Evolutionary conservation across 2,888 invertebrate species (phyloP), one percentile per base, ranked within the genome.

Genomic region (Stenurella melanura): DNA sequence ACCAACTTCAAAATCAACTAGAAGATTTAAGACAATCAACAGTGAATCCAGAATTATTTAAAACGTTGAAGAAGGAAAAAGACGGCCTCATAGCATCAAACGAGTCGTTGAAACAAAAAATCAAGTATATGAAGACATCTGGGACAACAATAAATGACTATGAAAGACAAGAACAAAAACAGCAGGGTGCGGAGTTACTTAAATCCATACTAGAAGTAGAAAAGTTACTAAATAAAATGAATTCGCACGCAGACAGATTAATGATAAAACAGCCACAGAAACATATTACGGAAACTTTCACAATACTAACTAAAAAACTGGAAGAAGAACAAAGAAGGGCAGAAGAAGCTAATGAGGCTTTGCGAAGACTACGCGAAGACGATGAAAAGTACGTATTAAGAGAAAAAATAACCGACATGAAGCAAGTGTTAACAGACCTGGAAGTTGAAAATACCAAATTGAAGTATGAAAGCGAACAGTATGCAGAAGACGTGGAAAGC

Each of bases 361-460:
- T 84, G 30, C 63, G 83, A 76, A 78, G 80, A 70, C 63, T 83
- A n/a, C 72, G 85, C 21, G 79, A 82, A n/a, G 82, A 83, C 50
- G 84, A 85, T 54, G 84, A 85, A 73, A 84, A 84, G 69, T 75
- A 82, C 30, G 70, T 83, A 26, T 75, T 84, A 60, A 82, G 80
- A 71, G 83, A 83, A 42, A 84, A 83, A 78, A 75, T 85, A 56
- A 67, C 76, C 0, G 83, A 84, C 18, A 74, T 84, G 78, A 84
- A 84, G 38, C 83, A 83, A 57, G 66, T 83, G n/a, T 73, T 84
- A 12, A 83, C 80, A 10, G 83, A 85, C 60, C 42, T 85, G 26
- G 83, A 85, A 70, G 81, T 83, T 1, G 84, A 84, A 74, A 85
- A 84, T 57, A 82, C 83, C 0, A 84, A 84, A 71, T 19, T 84